These are phyloP conservation scores for Rhinolophus ferrumequinum DNA, from an alignment of 2,113 vertebrate genomes.

Conservation along the genomic window DNA sequence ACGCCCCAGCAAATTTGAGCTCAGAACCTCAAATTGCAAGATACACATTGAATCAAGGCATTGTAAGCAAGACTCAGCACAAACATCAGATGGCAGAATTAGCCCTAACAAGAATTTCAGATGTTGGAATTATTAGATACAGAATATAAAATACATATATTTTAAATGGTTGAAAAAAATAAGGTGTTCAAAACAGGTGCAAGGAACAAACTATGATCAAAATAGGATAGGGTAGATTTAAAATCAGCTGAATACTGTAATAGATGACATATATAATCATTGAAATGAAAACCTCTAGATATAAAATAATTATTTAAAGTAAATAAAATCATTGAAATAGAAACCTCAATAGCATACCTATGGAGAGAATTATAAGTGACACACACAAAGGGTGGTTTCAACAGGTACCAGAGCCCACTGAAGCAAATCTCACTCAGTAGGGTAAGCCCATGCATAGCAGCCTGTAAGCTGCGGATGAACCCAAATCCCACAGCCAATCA, in stretches of 20 bases:
- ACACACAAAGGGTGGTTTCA: too few relatives aligned
- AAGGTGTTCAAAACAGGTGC: neutral
- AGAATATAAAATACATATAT: neutral
- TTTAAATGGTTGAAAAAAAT: neutral
- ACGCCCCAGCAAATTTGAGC: neutral
- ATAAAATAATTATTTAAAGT: neutral
- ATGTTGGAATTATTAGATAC: neutral
- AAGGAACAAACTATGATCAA: neutral
- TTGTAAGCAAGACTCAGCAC: neutral
- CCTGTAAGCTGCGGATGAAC: too few relatives aligned
- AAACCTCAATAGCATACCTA: neutral
- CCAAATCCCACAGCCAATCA: too few relatives aligned
- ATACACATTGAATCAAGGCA: neutral
- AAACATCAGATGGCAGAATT: neutral
- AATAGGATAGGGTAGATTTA: neutral
- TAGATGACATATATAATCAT: neutral
- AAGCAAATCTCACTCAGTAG: too few relatives aligned
- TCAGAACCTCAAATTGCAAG: neutral
- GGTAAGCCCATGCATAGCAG: too few relatives aligned
- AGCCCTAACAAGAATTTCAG: neutral
- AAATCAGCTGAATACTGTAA: neutral
- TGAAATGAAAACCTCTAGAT: neutral
- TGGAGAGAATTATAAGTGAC: neutral
- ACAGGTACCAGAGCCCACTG: too few relatives aligned
- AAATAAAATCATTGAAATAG: neutral